Evolutionary conservation across 2,888 invertebrate species (phyloP), one percentile per base, ranked within the genome.

Genomic region (Metallyticus violacea): DNA sequence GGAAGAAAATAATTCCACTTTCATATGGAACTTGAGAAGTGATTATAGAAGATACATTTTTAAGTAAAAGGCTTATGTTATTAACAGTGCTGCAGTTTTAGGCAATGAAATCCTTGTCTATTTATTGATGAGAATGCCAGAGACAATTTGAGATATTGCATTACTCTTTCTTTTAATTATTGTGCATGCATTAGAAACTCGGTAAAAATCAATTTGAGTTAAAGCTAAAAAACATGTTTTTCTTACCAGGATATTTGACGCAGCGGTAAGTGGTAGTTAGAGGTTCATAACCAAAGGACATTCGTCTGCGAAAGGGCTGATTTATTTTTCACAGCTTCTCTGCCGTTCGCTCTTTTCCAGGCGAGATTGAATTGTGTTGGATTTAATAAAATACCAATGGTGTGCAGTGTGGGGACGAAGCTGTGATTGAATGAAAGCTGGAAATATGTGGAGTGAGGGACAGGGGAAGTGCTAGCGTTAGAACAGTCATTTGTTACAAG

Each of bases 401-500:
- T 62, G 40, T 62, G n/a, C n/a, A n/a, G n/a, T n/a, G n/a, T n/a
- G n/a, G 40, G 40, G 40, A 62, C 15, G 15, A 62, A 62, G 40
- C 40, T 62, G 81, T 40, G 82, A 82, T 26, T 82, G 82, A 82
- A 82, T 30, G 81, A 81, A 81, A 40, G 40, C 30, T 40, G 81
- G 30, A 81, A 27, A 40, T 30, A 7, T 30, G 25, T 40, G 81
- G 30, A 28, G 79, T 81, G 30, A 40, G 7, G 26, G 9, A 81
- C 30, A 81, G 40, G 30, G n/a, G 15, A 29, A 6, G 29, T 29
- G 29, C 25, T 81, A 29, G 81, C 81, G 40, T n/a, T 40, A 40
- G 82, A 82, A 76, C 82, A 76, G 62, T n/a, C 76, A 82, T 82
- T 82, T 82, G 82, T 82, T 76, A 82, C 62, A 15, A 26, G 81